phyloP scores from a whole-genome alignment of 2,113 vertebrate genomes.

The Hydropotes inermis region DNA sequence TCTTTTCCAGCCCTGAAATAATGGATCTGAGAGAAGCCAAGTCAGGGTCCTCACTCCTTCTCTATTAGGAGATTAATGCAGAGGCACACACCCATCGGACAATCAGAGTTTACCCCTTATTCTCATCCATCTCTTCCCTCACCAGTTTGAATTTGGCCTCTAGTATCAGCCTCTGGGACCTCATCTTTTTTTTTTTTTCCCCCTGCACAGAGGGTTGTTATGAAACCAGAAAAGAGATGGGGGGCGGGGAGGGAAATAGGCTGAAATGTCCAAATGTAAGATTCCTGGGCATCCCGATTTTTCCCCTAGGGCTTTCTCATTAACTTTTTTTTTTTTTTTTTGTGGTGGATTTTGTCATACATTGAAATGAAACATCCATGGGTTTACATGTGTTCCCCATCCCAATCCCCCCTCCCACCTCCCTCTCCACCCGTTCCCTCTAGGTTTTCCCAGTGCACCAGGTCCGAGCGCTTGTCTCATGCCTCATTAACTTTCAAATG shows the following conservation, averaged over 20 bases:
- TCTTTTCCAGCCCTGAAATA: background rate
- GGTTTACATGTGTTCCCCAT: too few species aligned
- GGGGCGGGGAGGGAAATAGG: background rate
- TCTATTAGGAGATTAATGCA: slow-evolving; percentile 42
- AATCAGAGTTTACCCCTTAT: background rate
- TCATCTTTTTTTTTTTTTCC: background rate
- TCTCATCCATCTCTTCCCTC: background rate
- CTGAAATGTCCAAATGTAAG: background rate
- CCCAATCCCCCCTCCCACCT: too few species aligned
- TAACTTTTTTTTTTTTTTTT: too few species aligned
- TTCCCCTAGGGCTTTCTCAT: background rate
- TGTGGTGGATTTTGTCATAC: too few species aligned
- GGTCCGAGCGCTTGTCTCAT: too few species aligned
- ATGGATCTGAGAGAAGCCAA: slow-evolving; percentile 14
- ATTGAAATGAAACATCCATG: too few species aligned
- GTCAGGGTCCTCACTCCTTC: background rate
- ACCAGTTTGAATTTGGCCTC: background rate
- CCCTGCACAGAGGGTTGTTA: background rate
- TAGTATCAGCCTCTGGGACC: background rate
- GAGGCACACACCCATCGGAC: background rate
- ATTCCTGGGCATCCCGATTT: background rate
- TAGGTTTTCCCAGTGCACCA: too few species aligned
- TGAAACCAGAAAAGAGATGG: background rate
- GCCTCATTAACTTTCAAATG: slow-evolving; percentile 28
- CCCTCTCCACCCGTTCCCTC: too few species aligned